Base-by-base conservation (phyloP, 2,888 invertebrate species). In the Netelia virgata region DNA sequence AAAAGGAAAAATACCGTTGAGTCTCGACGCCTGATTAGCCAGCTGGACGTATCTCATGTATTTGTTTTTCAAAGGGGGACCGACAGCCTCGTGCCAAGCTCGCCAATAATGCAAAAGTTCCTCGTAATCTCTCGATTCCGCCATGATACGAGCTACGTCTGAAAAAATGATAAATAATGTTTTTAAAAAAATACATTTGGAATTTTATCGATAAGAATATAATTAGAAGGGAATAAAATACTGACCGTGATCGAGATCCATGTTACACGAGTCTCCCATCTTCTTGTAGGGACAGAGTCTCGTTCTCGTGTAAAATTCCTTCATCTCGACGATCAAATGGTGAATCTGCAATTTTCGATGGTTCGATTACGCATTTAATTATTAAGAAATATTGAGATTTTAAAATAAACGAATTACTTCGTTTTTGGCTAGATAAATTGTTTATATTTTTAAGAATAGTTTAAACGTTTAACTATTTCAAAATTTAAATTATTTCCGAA, bases 21-120 rank as follows among this genome's bases (percentile, higher is more conserved):
- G 94, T 79, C 95, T 94, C 1, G 98, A 96, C 0, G 97, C 98
- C 91, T 97, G 96, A 92, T 98, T 98, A 0, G 96, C 96, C 41
- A 98, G 92, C 87, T 96, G 95, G 0, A 97, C 96, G 88, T 97
- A 98, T 94, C 97, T 95, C 94, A 96, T 96, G 91, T 97, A 98
- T 85, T 96, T 95, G 82, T 96, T 96, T 92, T 96, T 96, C 93
- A 98, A 94, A 28, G 96, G 96, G 0, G 96, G 96, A 0, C 98
- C 98, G 0, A 97, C 96, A 80, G 96, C 96, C 83, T 98, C 97
- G 86, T 98, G 95, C 96, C 97, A 98, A 77, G 96, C 96, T 89
- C 94, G 95, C 98, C 98, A 98, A 0, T 96, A 96, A 88, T 97
- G 96, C 18, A 96, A 90, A 64, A 98, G 93, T 90, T 97, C 97